Evolutionary conservation across 1,140 invertebrate genomes (phyloP).

Genomic region (Leptoteleia sp.): DNA sequence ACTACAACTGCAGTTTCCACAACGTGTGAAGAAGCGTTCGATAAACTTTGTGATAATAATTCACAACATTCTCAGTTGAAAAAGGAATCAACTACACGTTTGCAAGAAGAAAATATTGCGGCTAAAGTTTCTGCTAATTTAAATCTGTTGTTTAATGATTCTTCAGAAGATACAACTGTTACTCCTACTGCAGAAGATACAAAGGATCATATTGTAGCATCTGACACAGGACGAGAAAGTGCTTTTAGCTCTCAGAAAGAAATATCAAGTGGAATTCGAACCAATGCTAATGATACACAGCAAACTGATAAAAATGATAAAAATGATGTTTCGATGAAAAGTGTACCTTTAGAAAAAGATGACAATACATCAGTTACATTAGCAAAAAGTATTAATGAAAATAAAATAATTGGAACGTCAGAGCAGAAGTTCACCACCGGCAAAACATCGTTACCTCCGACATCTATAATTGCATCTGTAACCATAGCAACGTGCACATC

Average conservation of each 20-base stretch:
- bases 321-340: slow-evolving; percentile 56
- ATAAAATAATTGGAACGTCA: not conserved
- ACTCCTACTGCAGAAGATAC: slow-evolving; percentile 77
- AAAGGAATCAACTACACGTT: slow-evolving; percentile 16
- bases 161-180: slow-evolving; percentile 65
- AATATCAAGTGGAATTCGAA: slow-evolving; percentile 76
- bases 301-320: slow-evolving; percentile 54
- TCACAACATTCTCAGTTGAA: slow-evolving; percentile 66
- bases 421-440: not conserved
- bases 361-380: slow-evolving; percentile 9
- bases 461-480: not conserved
- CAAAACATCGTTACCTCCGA: not conserved
- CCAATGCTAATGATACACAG: slow-evolving; percentile 1
- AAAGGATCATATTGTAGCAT: slow-evolving; percentile 82
- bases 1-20: not conserved
- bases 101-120: slow-evolving; percentile 39
- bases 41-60: slow-evolving; percentile 80
- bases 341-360: slow-evolving; percentile 44
- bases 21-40: slow-evolving; percentile 79
- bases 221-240: slow-evolving; percentile 81
- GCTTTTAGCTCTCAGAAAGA: slow-evolving; percentile 83
- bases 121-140: slow-evolving; percentile 60
- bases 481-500: not conserved
- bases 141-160: slow-evolving; percentile 74
- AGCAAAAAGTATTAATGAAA: slow-evolving; percentile 2